Conservation (phyloP, 1,140 invertebrate genomes). For the Macrobrachium rosenbergii region DNA sequence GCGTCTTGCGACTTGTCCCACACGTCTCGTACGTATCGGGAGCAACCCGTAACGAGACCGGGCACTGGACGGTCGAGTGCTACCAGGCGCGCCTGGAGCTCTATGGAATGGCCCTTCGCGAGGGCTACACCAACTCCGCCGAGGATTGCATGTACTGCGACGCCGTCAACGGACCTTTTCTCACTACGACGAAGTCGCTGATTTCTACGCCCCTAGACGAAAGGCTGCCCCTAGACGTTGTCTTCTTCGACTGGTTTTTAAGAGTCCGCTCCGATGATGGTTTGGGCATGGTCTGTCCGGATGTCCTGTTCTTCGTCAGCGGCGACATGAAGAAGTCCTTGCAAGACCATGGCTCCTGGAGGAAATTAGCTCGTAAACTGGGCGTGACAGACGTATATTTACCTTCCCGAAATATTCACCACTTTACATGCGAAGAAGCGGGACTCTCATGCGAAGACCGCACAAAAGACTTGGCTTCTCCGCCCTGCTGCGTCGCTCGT, state of each 20-base stretch:
- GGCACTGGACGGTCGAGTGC: constrained; percentile 69
- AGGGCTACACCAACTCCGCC: constrained; percentile 68
- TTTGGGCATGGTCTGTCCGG: constrained; percentile 67
- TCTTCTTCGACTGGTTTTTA: constrained; percentile 69
- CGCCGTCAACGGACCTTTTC: constrained; percentile 68
- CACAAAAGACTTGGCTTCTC: constrained; percentile 42
- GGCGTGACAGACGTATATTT: constrained; percentile 59
- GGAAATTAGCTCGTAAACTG: constrained; percentile 65
- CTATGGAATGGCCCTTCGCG: constrained; percentile 66
- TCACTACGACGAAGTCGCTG: constrained; percentile 63
- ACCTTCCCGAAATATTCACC: constrained; percentile 40
- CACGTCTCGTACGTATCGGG: constrained; percentile 66
- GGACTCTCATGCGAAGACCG: constrained; percentile 51
- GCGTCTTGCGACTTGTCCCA: constrained; percentile 64
- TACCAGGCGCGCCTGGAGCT: constrained; percentile 67
- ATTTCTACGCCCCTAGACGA: constrained; percentile 60
- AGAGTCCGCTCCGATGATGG: constrained; percentile 53
- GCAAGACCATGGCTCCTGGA: constrained; percentile 42
- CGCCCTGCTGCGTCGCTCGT: constrained; percentile 66
- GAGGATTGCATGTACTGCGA: constrained; percentile 70
- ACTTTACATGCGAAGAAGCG: constrained; percentile 65
- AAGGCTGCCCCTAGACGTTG: constrained; percentile 47
- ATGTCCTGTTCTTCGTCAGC: constrained; percentile 67
- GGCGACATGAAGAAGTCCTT: constrained; percentile 26
- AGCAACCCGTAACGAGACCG: constrained; percentile 66